Evolutionary conservation across 2,113 vertebrate genomes (phyloP).

Genomic region (Neofelis nebulosa): DNA sequence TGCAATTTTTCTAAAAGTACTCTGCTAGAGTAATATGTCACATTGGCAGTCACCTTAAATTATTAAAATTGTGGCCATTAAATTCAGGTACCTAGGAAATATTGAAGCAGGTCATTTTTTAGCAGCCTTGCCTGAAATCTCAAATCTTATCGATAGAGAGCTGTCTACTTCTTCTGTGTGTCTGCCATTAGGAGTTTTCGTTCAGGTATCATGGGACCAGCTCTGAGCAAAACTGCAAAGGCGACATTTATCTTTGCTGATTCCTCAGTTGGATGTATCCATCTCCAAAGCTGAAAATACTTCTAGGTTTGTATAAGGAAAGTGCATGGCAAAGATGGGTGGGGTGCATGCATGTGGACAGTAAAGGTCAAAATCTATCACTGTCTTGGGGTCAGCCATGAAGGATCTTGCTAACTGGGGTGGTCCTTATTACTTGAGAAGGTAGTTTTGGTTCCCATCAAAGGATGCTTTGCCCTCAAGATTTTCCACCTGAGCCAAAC

Average conservation of each 20-base stretch:
- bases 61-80: not conserved
- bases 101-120: not conserved
- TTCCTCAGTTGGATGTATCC: not conserved
- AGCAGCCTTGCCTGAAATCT: not conserved
- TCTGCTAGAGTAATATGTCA: not conserved
- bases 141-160: not conserved
- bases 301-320: not conserved
- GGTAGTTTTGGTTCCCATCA: not conserved
- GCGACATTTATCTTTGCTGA: not conserved
- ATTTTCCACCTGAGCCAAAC: not conserved
- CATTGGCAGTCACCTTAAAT: not conserved
- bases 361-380: not conserved
- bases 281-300: not conserved
- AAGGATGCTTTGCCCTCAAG: not conserved
- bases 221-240: not conserved
- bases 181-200: not conserved
- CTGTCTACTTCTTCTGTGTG: not conserved
- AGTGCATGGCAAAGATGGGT: not conserved
- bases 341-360: not conserved
- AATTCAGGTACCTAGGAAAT: not conserved
- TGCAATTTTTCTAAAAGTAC: not conserved
- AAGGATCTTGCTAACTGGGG: not conserved
- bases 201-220: not conserved
- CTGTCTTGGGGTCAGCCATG: not conserved
- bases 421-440: not conserved